Base-by-base conservation (phyloP, 2,797 vertebrate genomes). In the Gymnothorax javanicus region DNA sequence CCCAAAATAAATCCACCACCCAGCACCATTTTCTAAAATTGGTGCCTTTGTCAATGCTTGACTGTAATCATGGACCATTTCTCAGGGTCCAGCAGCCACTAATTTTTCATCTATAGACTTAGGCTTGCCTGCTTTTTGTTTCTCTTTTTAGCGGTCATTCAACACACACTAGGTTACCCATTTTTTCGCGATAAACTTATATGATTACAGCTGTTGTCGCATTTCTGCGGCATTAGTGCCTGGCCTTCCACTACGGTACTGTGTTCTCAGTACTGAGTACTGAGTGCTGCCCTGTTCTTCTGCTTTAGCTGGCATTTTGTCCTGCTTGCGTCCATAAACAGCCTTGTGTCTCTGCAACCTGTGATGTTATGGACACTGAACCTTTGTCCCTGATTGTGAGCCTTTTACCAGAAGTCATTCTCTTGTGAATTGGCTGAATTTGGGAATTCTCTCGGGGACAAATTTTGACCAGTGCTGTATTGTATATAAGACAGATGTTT, bases 41-140 rank as follows among this genome's bases (percentile, higher is more conserved):
- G 82, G 82, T 83, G 82, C 82, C 58, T 83, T 83, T 58, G 82
- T 83, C 8, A 83, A 83, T 52, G 7, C 82, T 13, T 83, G 82
- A 60, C n/a, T 11, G 54, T 83, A 83, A 59, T 83, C 58, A n/a
- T 9, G 57, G 57, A 59, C 81, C n/a, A 6, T 12, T 57, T 83
- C 82, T 54, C 56, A 52, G 52, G 52, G 77, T 81, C 77, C 52
- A 54, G 50, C 77, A 56, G 17, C 77, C 77, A 54, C 77, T 23
- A 20, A 52, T 81, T 17, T 50, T 81, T 81, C 77, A 56, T 81
- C 77, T 56, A 52, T 15, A 52, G 20, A 43, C 50, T 81, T 54
- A 81, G 77, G 52, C 9, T 81, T n/a, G 20, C 77, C 7, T 81
- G 17, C 17, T 52, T 25, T 54, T 2, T 56, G 11, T 56, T 81